Percentiles rank a stretch among this genome's conserved stretches.
Conservation (phyloP, 2,797 vertebrate species). For the Sciurus vulgaris region DNA sequence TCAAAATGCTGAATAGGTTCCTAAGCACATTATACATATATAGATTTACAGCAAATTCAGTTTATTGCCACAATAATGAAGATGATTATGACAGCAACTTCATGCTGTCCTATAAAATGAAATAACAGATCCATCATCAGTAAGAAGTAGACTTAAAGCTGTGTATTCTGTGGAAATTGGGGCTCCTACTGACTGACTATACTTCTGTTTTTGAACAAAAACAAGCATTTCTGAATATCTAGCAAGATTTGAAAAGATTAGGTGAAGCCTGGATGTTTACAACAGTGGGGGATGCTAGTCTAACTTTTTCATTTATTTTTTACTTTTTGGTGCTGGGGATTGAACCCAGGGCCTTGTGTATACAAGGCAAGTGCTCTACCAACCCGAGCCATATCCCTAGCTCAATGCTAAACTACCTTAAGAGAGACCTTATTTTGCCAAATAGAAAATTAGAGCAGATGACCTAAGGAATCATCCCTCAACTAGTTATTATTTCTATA, state of each 20-base stretch:
- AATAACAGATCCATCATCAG: background rate
- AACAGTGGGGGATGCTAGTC: background rate
- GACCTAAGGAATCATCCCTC: background rate
- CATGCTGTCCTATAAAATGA: slow-evolving; percentile 42
- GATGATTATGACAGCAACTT: background rate
- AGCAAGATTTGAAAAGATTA: background rate
- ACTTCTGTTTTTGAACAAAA: background rate
- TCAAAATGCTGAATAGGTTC: slow-evolving; percentile 22
- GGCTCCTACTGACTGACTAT: background rate
- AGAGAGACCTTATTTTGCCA: slow-evolving; percentile 5
- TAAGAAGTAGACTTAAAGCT: background rate
- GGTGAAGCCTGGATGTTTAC: background rate
- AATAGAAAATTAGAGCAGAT: background rate
- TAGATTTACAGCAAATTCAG: slow-evolving; percentile 23
- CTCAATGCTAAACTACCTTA: background rate
- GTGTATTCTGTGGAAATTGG: background rate
- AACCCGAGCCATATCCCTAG: too few relatives aligned
- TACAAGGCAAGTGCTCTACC: too few relatives aligned
- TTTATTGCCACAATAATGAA: slow-evolving; percentile 33
- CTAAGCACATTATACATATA: slow-evolving; percentile 23
- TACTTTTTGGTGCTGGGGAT: too few relatives aligned
- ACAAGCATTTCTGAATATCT: background rate
- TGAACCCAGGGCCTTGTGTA: too few relatives aligned
- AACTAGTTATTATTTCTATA: background rate
- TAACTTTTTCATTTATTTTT: background rate